A percentile compares a stretch with the other conserved stretches of the same genome.
Evolutionary conservation across 2,797 vertebrate genomes (phyloP).

Genomic region (Hypotaenidia okinawae): DNA sequence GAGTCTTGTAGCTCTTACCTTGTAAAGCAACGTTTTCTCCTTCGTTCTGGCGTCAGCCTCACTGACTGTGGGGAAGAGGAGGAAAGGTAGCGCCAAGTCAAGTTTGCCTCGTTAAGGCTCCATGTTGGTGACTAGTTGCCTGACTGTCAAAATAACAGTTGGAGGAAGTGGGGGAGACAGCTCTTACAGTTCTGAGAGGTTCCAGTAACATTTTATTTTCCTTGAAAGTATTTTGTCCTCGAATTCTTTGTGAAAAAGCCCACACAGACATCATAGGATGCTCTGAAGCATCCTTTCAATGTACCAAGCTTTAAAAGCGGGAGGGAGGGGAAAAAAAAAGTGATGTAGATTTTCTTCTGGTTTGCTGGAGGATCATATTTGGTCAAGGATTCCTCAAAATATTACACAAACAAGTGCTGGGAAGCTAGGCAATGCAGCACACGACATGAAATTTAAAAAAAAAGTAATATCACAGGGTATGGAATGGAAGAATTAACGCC

Average conservation of each 20-base stretch:
- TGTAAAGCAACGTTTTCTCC: not conserved
- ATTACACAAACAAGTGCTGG: not conserved
- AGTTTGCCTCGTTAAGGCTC: not conserved
- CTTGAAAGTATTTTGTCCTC: not conserved
- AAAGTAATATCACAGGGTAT: not conserved
- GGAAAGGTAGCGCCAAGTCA: not conserved
- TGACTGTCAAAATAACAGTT: slow-evolving; percentile 4
- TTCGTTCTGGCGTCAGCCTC: not conserved
- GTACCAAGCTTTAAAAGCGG: not conserved
- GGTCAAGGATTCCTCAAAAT: not conserved
- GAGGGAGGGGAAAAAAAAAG: not conserved
- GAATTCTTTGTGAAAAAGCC: slow-evolving; percentile 13
- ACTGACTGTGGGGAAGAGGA: not conserved
- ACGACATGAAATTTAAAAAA: not conserved
- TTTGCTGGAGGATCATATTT: not conserved
- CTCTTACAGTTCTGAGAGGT: not conserved
- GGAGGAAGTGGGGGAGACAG: not conserved
- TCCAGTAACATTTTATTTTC: slow-evolving; percentile 15
- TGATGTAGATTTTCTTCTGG: not conserved
- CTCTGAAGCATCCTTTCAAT: not conserved
- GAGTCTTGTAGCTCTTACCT: not conserved
- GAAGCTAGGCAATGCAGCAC: not conserved
- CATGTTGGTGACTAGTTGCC: not conserved
- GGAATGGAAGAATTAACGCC: not conserved
- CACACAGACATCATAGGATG: not conserved